Percentiles rank a stretch among this genome's conserved stretches.
Conservation (phyloP, 2,113 vertebrate species). For the Xiphorhynchus elegans region DNA sequence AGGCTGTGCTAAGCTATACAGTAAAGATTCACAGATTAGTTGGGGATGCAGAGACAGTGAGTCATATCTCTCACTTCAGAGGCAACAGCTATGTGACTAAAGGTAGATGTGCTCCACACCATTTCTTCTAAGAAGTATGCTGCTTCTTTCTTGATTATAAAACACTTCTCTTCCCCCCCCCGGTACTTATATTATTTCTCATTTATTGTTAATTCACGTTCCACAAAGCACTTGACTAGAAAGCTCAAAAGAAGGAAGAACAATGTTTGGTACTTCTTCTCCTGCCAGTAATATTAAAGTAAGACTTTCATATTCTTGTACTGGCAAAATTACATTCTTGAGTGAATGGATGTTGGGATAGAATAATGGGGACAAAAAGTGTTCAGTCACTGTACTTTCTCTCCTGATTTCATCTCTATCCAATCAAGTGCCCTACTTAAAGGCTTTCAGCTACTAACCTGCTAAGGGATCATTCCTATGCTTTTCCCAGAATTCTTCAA, state of each 20-base stretch:
- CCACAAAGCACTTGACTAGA: neutral
- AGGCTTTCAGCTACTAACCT: slow-evolving; percentile 76
- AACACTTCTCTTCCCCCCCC: neutral
- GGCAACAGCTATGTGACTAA: neutral
- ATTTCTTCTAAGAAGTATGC: neutral
- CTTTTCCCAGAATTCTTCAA: slow-evolving; percentile 88
- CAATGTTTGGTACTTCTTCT: neutral
- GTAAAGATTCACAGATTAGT: neutral
- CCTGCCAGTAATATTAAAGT: neutral
- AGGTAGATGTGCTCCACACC: neutral
- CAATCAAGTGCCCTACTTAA: neutral
- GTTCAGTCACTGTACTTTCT: neutral
- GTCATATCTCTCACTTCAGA: neutral
- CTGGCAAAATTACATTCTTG: neutral
- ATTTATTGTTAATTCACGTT: neutral
- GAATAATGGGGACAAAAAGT: neutral
- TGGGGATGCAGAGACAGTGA: neutral
- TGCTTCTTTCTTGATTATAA: neutral
- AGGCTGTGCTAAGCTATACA: neutral
- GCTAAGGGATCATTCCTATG: slow-evolving; percentile 83
- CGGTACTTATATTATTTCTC: neutral
- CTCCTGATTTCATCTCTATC: neutral
- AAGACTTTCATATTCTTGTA: neutral
- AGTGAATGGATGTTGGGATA: neutral
- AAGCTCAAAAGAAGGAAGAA: neutral